Evolutionary conservation across 37 sponge, comb jelly and placozoan species (phyloP).

Genomic region (Cliona cf. orientalis): DNA sequence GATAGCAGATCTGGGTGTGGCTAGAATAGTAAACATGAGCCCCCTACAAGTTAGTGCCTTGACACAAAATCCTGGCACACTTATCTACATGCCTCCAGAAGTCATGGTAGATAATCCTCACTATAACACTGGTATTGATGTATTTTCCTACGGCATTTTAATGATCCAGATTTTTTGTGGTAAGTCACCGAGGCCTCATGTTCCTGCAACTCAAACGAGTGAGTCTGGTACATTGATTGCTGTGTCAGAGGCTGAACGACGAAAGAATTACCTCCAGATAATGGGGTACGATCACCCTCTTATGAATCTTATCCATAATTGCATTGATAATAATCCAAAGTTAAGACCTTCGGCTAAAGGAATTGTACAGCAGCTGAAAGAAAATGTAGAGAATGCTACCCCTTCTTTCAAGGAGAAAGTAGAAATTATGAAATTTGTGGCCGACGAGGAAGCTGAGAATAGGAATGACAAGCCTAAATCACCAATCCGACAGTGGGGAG

Average conservation of each 20-base stretch:
- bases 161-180: slow-evolving; percentile 33
- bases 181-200: slow-evolving; percentile 4
- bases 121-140: slow-evolving; percentile 29
- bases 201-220: not conserved
- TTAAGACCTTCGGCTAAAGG: slow-evolving; percentile 14
- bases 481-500: not conserved
- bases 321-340: slow-evolving; percentile 19
- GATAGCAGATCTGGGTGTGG: slow-evolving; percentile 42
- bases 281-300: slow-evolving; percentile 34
- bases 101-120: slow-evolving; percentile 21
- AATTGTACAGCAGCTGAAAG: not conserved
- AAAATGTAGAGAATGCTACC: not conserved
- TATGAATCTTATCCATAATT: slow-evolving; percentile 26
- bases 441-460: slow-evolving; percentile 15
- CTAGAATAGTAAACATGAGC: slow-evolving; percentile 21
- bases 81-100: slow-evolving; percentile 47
- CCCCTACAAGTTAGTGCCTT: slow-evolving; percentile 22
- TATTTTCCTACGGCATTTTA: slow-evolving; percentile 38
- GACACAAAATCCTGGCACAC: slow-evolving; percentile 25
- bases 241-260: slow-evolving; percentile 23
- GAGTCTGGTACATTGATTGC: not conserved
- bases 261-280: slow-evolving; percentile 8
- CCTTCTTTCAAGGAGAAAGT: slow-evolving; percentile 18
- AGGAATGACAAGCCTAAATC: not conserved
- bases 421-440: slow-evolving; percentile 8